phyloP scores from a whole-genome alignment of 2,113 vertebrate genomes.

The Xiphophorus hellerii region DNA sequence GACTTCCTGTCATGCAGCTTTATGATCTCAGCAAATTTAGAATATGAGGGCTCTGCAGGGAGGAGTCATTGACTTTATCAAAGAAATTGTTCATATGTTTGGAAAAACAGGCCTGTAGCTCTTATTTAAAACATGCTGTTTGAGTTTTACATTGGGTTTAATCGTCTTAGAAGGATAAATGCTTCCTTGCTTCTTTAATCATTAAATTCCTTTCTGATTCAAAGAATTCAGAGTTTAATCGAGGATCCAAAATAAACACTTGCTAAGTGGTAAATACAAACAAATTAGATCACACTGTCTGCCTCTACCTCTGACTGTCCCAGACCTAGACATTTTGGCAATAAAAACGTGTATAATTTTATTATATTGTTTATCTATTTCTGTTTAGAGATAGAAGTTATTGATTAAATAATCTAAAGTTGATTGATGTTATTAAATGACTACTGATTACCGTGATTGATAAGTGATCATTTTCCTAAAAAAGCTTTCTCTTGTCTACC shows the following conservation, averaged over 20 bases:
- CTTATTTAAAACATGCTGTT: background rate
- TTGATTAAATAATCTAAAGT: too few relatives aligned
- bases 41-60: conserved; percentile 3
- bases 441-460: too few relatives aligned
- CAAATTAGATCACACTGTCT: background rate
- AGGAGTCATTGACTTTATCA: background rate
- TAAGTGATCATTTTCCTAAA: too few relatives aligned
- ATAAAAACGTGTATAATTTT: background rate
- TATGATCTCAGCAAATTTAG: conserved; percentile 13
- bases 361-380: background rate
- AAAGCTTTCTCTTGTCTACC: too few relatives aligned
- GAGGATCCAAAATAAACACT: background rate
- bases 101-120: background rate
- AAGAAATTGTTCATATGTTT: background rate
- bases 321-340: background rate
- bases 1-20: conserved; percentile 19
- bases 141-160: background rate
- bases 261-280: background rate
- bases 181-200: background rate
- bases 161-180: background rate
- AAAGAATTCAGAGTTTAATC: background rate
- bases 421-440: too few relatives aligned
- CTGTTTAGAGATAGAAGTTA: background rate
- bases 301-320: background rate
- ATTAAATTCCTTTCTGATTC: background rate